These are phyloP conservation scores for Tragelaphus strepsiceros DNA, from an alignment of 2,113 vertebrate genomes.

Conservation along the genomic window DNA sequence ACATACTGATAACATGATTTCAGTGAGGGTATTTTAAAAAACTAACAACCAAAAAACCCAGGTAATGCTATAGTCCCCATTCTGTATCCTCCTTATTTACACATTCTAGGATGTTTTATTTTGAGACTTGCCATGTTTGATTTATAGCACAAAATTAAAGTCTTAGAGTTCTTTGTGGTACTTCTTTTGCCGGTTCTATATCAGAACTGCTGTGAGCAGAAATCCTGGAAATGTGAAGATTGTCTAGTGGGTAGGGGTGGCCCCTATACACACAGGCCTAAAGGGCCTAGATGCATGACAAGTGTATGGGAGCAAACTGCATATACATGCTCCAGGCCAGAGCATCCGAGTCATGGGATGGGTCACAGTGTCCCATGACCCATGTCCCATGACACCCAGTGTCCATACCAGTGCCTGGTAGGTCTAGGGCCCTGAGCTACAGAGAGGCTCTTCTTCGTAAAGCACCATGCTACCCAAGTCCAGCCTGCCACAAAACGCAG, in stretches of 20 bases:
- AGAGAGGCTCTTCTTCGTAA: neutral
- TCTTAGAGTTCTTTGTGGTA: neutral
- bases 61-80: neutral
- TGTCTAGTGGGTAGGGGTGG: neutral
- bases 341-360: neutral
- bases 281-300: neutral
- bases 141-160: neutral
- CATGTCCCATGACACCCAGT: too few species aligned
- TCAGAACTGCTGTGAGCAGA: neutral
- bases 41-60: neutral
- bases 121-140: neutral
- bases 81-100: neutral
- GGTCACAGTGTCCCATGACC: too few species aligned
- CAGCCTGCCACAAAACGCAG: neutral
- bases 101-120: neutral
- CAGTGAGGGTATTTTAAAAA: neutral
- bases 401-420: too few species aligned
- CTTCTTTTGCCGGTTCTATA: neutral
- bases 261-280: neutral
- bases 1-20: neutral
- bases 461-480: neutral
- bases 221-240: neutral
- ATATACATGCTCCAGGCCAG: neutral
- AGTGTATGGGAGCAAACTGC: neutral
- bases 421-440: too few species aligned